Conservation (phyloP, 2,888 invertebrate genomes). For the Phrixothrix hirtus region DNA sequence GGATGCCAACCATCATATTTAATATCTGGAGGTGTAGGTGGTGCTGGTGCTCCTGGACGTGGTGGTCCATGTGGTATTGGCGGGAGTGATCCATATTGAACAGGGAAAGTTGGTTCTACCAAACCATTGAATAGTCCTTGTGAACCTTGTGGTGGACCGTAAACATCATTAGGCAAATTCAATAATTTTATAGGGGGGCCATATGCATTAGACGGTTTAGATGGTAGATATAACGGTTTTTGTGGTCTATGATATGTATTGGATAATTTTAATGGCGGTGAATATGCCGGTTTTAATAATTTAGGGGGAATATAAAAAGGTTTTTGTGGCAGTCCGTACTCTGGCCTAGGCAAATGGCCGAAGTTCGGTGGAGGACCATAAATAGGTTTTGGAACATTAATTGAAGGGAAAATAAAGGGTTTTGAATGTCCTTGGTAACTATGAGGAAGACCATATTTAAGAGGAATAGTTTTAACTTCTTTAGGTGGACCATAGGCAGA, state of each 20-base stretch:
- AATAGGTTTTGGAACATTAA: conserved; percentile 49
- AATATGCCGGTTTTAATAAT: conserved; percentile 44
- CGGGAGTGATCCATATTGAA: conserved; percentile 65
- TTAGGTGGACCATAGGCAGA: conserved; percentile 21
- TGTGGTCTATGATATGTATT: conserved; percentile 55
- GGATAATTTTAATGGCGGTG: conserved; percentile 41
- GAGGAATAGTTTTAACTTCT: conserved; percentile 25
- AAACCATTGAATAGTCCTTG: too few species aligned
- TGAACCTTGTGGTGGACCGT: conserved; percentile 44
- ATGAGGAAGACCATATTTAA: conserved; percentile 34
- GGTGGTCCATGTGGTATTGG: conserved; percentile 64
- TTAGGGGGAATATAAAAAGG: conserved; percentile 41
- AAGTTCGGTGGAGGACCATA: conserved; percentile 58
- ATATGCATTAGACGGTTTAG: conserved; percentile 40
- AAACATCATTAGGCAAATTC: conserved; percentile 39
- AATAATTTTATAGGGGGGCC: conserved; percentile 11
- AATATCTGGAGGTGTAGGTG: conserved; percentile 74
- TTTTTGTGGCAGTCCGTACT: conserved; percentile 56
- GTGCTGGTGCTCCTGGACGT: conserved; percentile 71
- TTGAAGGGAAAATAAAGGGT: conserved; percentile 44
- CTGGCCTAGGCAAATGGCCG: conserved; percentile 45
- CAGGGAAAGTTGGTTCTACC: conserved; percentile 34
- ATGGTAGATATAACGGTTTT: conserved; percentile 48
- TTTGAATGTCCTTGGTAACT: conserved; percentile 37
- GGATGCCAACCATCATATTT: conserved; percentile 87